Base-by-base conservation (phyloP, 2,888 invertebrate genomes). In the Aelia acuminata region DNA sequence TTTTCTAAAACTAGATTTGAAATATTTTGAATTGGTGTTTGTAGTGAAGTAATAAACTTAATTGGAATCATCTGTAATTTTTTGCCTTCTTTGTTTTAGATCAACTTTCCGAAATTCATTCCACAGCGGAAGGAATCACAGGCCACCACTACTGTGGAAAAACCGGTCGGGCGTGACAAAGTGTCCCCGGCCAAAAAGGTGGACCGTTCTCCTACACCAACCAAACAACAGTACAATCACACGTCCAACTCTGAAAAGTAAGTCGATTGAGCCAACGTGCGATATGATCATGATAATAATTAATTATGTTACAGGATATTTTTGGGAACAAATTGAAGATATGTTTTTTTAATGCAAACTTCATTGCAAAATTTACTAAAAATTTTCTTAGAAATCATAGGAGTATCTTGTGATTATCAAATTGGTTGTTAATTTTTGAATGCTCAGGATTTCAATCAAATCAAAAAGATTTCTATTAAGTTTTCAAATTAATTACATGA, bases 61-160 rank as follows among this genome's bases (percentile, higher is more conserved):
- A 35, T 35, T 18, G 31, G 31, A 18, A 35, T 35, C 18, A 70
- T 35, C 3, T 35, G 18, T 35, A 1, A 70, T 35, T 70, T 70
- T 63, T n/a, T 70, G 15, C 31, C 5, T 63, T 53, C 43, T 75
- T 0, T 35, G n/a, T 80, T 80, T 80, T 43, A 80, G 80, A 80
- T 80, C 39, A 80, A 80, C 15, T 80, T 80, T 15, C 80, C 80
- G 11, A 80, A 80, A 47, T 80, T 80, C 43, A 80, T 80, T 80
- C 39, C 43, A n/a, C 80, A 80, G 43, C 11, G n/a, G 43, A 80
- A 80, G 43, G 80, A 80, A 43, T 13, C 80, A 13, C 43, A 1
- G n/a, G n/a, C 43, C n/a, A 43, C 43, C 15, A n/a, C 80, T n/a
- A 10, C 22, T 5, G 80, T 22, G 13, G 80, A 80, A 3, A 80